These are phyloP conservation scores for Pachyrhynchus sulphureomaculatus DNA, from an alignment of 1,140 invertebrate genomes.

Conservation along the genomic window DNA sequence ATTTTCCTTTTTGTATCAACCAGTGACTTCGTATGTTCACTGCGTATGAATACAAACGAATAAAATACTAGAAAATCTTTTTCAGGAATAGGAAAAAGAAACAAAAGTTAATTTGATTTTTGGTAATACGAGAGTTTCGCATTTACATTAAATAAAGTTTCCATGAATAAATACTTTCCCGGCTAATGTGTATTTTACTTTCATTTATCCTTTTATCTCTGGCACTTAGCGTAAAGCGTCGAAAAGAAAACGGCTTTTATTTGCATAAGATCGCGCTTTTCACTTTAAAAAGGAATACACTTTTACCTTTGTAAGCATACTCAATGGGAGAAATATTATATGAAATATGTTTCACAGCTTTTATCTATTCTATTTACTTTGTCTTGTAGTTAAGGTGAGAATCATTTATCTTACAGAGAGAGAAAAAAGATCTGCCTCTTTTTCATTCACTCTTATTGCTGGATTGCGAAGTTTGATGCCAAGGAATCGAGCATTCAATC, in stretches of 20 bases:
- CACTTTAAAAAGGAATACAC: constrained; percentile 22
- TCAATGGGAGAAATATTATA: constrained; percentile 25
- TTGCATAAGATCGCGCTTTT: constrained; percentile 29
- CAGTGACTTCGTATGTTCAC: no score
- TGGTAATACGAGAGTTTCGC: neutral
- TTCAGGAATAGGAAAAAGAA: no score
- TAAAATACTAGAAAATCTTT: no score
- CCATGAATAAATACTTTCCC: constrained; percentile 24
- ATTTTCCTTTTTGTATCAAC: no score
- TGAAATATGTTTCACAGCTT: neutral
- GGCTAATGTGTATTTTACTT: constrained; percentile 31
- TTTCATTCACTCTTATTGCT: no score
- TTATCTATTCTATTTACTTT: no score
- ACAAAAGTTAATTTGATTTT: constrained; percentile 12
- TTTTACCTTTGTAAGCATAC: constrained; percentile 29
- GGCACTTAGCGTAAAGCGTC: constrained; percentile 24
- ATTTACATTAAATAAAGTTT: constrained; percentile 24
- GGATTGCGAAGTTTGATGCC: no score
- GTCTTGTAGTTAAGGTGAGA: no score
- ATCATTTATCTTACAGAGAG: no score
- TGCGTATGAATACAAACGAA: no score
- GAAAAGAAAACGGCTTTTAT: constrained; percentile 29
- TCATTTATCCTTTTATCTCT: constrained; percentile 28
- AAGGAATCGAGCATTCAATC: no score
- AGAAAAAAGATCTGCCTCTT: no score